phyloP scores from a whole-genome alignment of 1,140 invertebrate species.

The Adoxophyes honmai region DNA sequence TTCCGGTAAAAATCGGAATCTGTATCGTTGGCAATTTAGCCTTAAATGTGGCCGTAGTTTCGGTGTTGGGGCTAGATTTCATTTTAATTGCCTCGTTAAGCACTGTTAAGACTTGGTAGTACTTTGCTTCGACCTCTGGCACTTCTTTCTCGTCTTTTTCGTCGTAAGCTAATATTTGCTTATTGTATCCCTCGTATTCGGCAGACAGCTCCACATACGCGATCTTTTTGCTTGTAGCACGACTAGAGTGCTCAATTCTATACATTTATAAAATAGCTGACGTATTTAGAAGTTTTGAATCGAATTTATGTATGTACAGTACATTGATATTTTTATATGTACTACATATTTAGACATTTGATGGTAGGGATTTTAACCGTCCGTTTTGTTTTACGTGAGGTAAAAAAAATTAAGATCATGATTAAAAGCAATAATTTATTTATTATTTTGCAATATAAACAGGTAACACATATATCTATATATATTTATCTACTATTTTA shows the following conservation, averaged over 20 bases:
- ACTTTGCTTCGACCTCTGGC: neutral
- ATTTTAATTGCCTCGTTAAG: neutral
- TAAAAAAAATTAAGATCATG: too few species aligned
- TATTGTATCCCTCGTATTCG: neutral
- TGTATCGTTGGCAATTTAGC: constrained; percentile 8
- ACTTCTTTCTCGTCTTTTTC: neutral
- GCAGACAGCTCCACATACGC: neutral
- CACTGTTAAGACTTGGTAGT: neutral
- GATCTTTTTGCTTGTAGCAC: neutral
- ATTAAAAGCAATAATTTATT: too few species aligned
- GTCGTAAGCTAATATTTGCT: neutral
- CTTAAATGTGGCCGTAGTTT: neutral
- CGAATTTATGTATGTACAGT: too few species aligned
- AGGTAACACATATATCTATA: too few species aligned
- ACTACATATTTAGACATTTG: too few species aligned
- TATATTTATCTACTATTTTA: too few species aligned
- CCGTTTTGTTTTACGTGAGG: too few species aligned
- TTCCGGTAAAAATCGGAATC: constrained; percentile 7
- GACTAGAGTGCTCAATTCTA: neutral
- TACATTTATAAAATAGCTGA: too few species aligned
- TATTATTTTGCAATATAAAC: too few species aligned
- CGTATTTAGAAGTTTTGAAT: too few species aligned
- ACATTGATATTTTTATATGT: too few species aligned
- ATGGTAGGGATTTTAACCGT: too few species aligned
- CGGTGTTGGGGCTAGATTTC: neutral